phyloP scores from a whole-genome alignment of 2,797 vertebrate species.

The Sebastolobus alascanus region DNA sequence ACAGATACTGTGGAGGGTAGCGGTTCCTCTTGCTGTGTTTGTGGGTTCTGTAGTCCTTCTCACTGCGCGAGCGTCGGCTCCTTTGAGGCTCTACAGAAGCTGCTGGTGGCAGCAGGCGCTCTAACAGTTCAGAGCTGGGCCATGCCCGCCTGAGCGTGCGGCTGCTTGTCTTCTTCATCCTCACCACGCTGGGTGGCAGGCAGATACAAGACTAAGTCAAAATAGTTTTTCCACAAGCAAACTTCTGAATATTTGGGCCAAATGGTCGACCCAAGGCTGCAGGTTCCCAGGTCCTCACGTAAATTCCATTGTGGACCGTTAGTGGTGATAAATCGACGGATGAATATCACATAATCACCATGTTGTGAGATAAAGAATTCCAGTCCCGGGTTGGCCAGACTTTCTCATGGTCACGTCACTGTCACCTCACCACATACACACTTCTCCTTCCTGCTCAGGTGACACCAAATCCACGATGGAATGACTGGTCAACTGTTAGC shows the following conservation, averaged over 20 bases:
- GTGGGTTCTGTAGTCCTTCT: constrained; percentile 93
- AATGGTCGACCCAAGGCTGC: constrained; percentile 11
- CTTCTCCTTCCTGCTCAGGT: constrained; percentile 3
- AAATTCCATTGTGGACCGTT: constrained; percentile 49
- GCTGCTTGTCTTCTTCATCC: constrained; percentile 94
- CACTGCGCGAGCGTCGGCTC: constrained; percentile 88
- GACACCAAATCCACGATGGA: constrained; percentile 10
- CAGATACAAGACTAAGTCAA: neutral
- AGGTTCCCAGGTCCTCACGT: constrained; percentile 37
- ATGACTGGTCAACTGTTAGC: neutral
- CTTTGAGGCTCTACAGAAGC: constrained; percentile 30
- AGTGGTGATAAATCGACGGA: neutral
- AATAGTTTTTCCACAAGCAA: neutral
- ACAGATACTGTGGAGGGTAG: constrained; percentile 90
- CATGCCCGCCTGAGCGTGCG: constrained; percentile 92
- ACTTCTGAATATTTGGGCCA: neutral
- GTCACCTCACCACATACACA: neutral
- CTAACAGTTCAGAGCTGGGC: constrained; percentile 94
- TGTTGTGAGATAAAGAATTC: constrained; percentile 3
- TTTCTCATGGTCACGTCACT: constrained; percentile 29
- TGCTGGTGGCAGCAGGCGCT: constrained; percentile 74
- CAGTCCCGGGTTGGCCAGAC: neutral
- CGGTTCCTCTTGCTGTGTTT: constrained; percentile 84
- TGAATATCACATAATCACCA: constrained; percentile 31
- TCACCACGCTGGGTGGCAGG: constrained; percentile 18